Evolutionary conservation across 30 jellyfish, hydroid and myxozoan genomes (phyloP).

Genomic region (Morbakka virulenta): DNA sequence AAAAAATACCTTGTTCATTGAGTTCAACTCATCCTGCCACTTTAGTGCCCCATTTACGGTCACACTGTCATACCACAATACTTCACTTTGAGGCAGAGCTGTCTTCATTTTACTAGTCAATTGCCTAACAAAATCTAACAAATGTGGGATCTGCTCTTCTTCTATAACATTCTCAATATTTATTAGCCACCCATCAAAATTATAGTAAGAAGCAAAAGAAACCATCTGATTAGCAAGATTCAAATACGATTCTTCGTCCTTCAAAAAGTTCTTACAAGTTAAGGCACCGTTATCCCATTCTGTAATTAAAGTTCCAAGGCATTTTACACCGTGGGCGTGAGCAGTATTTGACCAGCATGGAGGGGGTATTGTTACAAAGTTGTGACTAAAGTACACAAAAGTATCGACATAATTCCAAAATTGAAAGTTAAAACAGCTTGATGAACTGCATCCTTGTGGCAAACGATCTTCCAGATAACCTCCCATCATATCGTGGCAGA

Average conservation of each 20-base stretch:
- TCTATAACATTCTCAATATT: conserved; percentile 74
- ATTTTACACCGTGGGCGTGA: conserved; percentile 83
- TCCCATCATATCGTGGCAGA: conserved; percentile 96
- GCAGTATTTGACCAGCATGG: conserved; percentile 93
- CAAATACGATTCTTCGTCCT: conserved; percentile 17
- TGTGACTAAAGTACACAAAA: conserved; percentile 92
- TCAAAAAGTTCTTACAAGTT: conserved; percentile 42
- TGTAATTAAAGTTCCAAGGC: conserved; percentile 85
- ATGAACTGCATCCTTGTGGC: conserved; percentile 71
- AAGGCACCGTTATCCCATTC: conserved; percentile 94
- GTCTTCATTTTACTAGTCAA: conserved; percentile 72
- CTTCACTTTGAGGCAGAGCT: conserved; percentile 36
- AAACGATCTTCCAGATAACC: conserved; percentile 95
- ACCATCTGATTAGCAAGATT: conserved; percentile 65
- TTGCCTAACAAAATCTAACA: conserved; percentile 33
- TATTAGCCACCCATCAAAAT: conserved; percentile 95
- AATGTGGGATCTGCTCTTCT: conserved; percentile 51
- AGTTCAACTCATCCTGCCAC: conserved; percentile 89
- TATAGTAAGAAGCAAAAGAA: conserved; percentile 71
- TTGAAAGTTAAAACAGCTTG: conserved; percentile 69
- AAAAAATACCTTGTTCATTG: conserved; percentile 80
- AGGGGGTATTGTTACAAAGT: conserved; percentile 93
- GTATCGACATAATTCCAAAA: conserved; percentile 84
- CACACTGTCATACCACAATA: conserved; percentile 97
- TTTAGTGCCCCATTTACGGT: conserved; percentile 63